phyloP scores from a whole-genome alignment of 1,140 invertebrate species.

The Drosophila asahinai region DNA sequence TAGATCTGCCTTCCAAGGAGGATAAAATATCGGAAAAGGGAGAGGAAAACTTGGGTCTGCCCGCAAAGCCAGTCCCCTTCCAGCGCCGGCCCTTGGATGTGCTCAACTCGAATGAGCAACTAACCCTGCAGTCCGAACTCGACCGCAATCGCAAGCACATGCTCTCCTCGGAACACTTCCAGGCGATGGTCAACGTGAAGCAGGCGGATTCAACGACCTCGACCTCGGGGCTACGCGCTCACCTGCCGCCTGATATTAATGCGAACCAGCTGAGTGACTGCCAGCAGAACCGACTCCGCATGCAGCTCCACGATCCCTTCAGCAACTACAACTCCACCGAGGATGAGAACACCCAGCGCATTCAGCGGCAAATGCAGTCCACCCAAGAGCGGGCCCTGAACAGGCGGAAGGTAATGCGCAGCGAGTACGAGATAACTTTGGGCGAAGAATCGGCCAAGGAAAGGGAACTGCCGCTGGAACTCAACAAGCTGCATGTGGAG shows the following conservation, averaged over 20 bases:
- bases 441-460: neutral
- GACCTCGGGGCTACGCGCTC: constrained; percentile 10
- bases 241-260: constrained; percentile 55
- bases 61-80: neutral
- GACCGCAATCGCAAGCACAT: constrained; percentile 52
- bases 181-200: constrained; percentile 38
- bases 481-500: constrained; percentile 35
- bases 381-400: constrained; percentile 47
- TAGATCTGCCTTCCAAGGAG: neutral
- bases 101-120: constrained; percentile 46
- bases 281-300: constrained; percentile 72
- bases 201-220: neutral
- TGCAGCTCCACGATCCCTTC: constrained; percentile 70
- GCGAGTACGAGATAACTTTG: constrained; percentile 57
- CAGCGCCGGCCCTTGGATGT: constrained; percentile 40
- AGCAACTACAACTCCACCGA: constrained; percentile 47
- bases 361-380: constrained; percentile 22
- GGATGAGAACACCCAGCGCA: constrained; percentile 26
- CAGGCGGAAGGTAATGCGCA: constrained; percentile 51
- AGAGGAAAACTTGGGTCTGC: neutral
- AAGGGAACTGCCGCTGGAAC: constrained; percentile 30
- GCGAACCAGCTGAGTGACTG: constrained; percentile 68
- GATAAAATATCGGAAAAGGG: neutral
- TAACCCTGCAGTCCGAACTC: neutral
- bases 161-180: constrained; percentile 56